Conservation (phyloP, 2,113 vertebrate species). For the Heliornis fulica region DNA sequence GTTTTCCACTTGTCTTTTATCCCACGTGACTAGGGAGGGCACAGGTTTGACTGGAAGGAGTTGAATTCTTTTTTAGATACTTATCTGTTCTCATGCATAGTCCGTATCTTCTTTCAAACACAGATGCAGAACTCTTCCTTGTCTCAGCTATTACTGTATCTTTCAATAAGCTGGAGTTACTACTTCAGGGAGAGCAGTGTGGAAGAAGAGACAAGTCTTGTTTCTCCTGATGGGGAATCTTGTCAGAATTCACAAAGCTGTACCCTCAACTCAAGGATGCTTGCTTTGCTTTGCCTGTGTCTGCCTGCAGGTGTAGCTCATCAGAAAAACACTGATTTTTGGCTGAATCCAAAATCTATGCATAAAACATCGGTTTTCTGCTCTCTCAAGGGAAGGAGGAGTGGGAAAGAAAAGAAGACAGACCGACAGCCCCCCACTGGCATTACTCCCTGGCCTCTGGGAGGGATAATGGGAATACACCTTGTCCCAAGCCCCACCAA, state of each 20-base stretch:
- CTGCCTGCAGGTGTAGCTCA: not conserved
- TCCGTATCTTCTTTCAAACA: not conserved
- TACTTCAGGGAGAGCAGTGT: not conserved
- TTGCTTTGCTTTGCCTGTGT: not conserved
- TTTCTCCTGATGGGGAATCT: not conserved
- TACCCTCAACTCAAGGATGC: not conserved
- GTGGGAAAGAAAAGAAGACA: not conserved
- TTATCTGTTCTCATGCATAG: not conserved
- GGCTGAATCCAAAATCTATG: not conserved
- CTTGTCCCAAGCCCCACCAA: not conserved
- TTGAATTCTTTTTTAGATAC: not conserved
- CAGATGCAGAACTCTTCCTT: not conserved
- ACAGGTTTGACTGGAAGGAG: not conserved
- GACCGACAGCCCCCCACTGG: fast-evolving
- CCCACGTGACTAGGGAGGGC: not conserved
- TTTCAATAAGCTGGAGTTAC: not conserved
- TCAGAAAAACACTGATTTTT: not conserved
- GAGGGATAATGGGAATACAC: fast-evolving
- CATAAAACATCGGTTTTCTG: not conserved
- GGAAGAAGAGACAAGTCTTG: not conserved
- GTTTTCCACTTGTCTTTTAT: not conserved
- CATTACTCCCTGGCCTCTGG: not conserved
- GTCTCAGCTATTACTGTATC: not conserved
- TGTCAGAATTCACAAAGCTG: not conserved
- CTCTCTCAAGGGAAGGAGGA: not conserved